These are phyloP conservation scores for Eublepharis macularius DNA, from an alignment of 2,113 vertebrate species.

Conservation along the genomic window DNA sequence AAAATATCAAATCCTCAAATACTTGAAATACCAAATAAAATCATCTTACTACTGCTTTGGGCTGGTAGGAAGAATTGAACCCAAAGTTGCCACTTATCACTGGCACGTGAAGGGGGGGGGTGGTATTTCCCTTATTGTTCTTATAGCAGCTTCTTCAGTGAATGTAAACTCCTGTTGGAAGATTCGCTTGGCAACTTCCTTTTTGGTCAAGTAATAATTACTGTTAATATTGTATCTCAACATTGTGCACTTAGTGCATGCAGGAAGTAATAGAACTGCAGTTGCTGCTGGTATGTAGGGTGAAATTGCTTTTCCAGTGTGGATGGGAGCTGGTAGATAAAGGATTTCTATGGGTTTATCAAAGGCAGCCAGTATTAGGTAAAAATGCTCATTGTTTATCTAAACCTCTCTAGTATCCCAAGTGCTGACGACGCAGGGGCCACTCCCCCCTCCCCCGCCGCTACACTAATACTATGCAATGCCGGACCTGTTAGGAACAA, in stretches of 20 bases:
- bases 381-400: too few relatives aligned
- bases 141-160: not conserved
- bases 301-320: too few relatives aligned
- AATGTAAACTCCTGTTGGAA: not conserved
- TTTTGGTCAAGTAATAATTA: not conserved
- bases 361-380: too few relatives aligned
- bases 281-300: too few relatives aligned
- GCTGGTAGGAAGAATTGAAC: not conserved
- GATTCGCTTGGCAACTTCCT: not conserved
- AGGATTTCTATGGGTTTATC: too few relatives aligned
- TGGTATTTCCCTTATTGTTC: not conserved
- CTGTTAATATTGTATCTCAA: not conserved
- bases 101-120: not conserved
- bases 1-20: not conserved
- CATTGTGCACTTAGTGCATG: not conserved
- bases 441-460: too few relatives aligned
- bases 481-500: too few relatives aligned
- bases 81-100: not conserved
- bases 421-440: too few relatives aligned
- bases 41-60: not conserved
- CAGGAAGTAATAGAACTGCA: not conserved
- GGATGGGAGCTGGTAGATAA: too few relatives aligned
- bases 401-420: too few relatives aligned
- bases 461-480: too few relatives aligned
- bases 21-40: not conserved